Evolutionary conservation across 1,140 invertebrate species (phyloP).

Genomic region (Metopolophium dirhodum): DNA sequence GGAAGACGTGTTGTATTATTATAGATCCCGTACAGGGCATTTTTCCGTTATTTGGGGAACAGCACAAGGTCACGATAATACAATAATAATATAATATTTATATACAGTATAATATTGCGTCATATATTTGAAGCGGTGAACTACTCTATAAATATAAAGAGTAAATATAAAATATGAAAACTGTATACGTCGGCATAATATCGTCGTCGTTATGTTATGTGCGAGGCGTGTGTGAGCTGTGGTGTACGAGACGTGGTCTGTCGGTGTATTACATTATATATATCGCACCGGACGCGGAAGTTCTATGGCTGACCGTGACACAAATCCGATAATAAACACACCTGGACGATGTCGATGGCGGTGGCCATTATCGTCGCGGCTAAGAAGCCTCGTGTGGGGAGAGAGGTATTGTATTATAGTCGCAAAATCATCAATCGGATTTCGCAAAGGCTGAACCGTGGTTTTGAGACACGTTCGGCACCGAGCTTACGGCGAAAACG

Average conservation of each 20-base stretch:
- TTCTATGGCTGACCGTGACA: background rate
- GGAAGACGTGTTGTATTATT: background rate
- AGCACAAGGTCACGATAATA: background rate
- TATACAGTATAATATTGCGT: background rate
- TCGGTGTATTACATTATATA: background rate
- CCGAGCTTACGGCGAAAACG: background rate
- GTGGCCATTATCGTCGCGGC: background rate
- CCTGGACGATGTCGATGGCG: background rate
- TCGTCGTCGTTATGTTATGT: background rate
- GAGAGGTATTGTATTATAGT: background rate
- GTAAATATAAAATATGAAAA: background rate
- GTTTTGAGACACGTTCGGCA: background rate
- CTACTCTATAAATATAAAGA: background rate
- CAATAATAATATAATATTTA: background rate
- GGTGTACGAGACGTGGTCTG: background rate
- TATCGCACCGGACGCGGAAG: background rate
- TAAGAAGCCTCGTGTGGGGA: background rate
- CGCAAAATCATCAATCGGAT: constrained; percentile 24
- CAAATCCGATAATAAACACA: background rate
- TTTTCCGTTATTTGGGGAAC: background rate
- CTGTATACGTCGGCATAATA: background rate
- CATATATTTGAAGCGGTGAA: background rate
- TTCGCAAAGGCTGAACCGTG: background rate
- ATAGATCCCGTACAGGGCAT: background rate
- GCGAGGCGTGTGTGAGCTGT: background rate